Evolutionary conservation across 2,888 invertebrate species (phyloP), one percentile per base, ranked within the genome.

Genomic region (Cartodere bifasciata): DNA sequence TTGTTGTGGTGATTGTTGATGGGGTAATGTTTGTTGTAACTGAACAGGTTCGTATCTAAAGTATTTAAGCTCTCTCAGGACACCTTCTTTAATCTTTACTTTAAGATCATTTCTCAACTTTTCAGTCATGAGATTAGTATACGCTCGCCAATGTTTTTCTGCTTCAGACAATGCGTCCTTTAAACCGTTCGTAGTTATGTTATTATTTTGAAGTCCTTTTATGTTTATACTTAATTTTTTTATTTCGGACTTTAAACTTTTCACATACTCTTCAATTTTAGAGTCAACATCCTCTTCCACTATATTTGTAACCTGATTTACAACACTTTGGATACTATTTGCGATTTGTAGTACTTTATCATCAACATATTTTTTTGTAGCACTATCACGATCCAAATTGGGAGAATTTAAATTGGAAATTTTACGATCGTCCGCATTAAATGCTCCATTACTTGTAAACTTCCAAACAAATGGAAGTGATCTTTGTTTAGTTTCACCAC

Each of bases 361-460:
- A 32, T 39, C 37, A 26, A 37, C 35, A 29, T 40, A 40, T 7
- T 20, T 23, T 36, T 39, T 37, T 24, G 25, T 40, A 3, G 22
- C 14, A 12, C 28, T 34, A 33, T 40, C 38, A 1, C 24, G 25
- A 16, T 23, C 9, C 21, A 36, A 14, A 9, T 15, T 24, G 10
- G 38, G 34, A 23, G 15, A 15, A 20, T 28, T 26, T 17, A 41
- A 17, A 28, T 41, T 37, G 16, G 16, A 28, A 20, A 28, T 3
- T 29, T 29, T 29, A 12, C 23, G 13, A 13, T 13, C 4, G 22
- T 41, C 17, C 12, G 36, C 15, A 34, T 35, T 29, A 23, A 34
- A 28, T 23, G 39, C 28, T 23, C 34, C 36, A 24, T 22, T 16
- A 23, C 13, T 3, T 9, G 28, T 28, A 13, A 17, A 9, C 4